phyloP scores from a whole-genome alignment of 2,888 invertebrate genomes.

The Pteria penguin region DNA sequence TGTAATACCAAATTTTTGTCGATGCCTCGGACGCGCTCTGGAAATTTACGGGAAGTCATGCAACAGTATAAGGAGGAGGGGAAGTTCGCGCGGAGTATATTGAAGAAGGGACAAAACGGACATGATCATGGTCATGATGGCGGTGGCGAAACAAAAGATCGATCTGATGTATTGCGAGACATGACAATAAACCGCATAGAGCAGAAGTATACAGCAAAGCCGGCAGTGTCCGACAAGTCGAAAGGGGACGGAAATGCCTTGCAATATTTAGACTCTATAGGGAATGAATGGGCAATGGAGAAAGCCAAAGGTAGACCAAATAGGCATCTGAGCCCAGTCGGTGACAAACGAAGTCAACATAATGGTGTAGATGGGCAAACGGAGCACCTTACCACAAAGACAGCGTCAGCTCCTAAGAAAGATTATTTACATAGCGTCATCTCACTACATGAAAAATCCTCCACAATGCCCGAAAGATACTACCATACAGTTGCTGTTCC shows the following conservation, averaged over 20 bases:
- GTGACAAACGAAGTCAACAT: too few species aligned
- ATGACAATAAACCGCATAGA: constrained; percentile 53
- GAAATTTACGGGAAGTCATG: constrained; percentile 53
- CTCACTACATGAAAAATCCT: too few species aligned
- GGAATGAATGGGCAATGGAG: constrained; percentile 63
- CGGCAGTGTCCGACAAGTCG: constrained; percentile 61
- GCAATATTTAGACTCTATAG: constrained; percentile 69
- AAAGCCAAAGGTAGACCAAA: too few species aligned
- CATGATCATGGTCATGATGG: constrained; percentile 10
- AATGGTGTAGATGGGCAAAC: too few species aligned
- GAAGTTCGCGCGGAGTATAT: constrained; percentile 30
- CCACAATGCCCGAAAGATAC: constrained; percentile 6
- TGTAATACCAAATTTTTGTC: constrained; percentile 27
- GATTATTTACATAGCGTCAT: too few species aligned
- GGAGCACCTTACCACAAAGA: too few species aligned
- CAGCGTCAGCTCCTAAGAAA: too few species aligned
- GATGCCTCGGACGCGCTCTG: constrained; percentile 57
- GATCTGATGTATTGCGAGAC: constrained; percentile 62
- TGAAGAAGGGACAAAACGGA: not conserved
- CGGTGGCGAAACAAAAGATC: not conserved
- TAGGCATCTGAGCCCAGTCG: too few species aligned
- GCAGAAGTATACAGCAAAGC: constrained; percentile 45
- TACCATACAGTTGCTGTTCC: constrained; percentile 13
- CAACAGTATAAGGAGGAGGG: constrained; percentile 48
- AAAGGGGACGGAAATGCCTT: too few species aligned